These are phyloP conservation scores for Psittacula cyanocephala DNA, from an alignment of 2,113 vertebrate species.

Conservation along the genomic window DNA sequence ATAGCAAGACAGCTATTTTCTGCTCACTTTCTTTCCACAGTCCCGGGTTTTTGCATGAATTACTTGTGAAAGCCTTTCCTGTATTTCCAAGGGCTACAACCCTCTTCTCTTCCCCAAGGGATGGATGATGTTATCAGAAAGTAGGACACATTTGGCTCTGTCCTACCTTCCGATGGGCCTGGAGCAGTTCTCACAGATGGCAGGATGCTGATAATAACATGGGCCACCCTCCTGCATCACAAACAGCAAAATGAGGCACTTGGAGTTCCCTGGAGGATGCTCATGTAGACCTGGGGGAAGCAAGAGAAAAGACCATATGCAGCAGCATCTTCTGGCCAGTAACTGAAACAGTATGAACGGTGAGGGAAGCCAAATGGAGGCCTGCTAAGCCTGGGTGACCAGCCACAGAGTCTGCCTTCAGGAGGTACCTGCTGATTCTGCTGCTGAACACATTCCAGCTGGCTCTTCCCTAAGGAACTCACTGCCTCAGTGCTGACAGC, in stretches of 20 bases:
- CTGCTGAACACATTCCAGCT: conserved; percentile 9
- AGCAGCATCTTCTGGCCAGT: not conserved
- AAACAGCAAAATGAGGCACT: not conserved
- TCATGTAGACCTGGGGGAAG: not conserved
- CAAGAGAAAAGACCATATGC: not conserved
- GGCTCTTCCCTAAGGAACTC: not conserved
- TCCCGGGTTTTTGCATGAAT: not conserved
- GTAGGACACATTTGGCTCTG: not conserved
- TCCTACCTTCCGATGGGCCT: not conserved
- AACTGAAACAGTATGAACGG: not conserved
- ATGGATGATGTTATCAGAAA: not conserved
- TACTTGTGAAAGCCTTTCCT: not conserved
- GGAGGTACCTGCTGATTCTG: not conserved
- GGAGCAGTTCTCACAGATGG: not conserved
- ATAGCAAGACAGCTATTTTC: not conserved
- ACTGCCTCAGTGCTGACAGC: not conserved
- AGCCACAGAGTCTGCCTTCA: not conserved
- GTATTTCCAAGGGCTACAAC: not conserved
- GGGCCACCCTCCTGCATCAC: not conserved
- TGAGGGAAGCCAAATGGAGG: not conserved
- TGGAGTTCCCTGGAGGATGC: not conserved
- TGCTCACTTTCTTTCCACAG: not conserved
- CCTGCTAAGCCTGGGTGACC: not conserved
- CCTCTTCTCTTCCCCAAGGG: not conserved
- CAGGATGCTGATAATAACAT: not conserved